Conservation (phyloP, 2,888 invertebrate genomes). For the Colletes collaris region DNA sequence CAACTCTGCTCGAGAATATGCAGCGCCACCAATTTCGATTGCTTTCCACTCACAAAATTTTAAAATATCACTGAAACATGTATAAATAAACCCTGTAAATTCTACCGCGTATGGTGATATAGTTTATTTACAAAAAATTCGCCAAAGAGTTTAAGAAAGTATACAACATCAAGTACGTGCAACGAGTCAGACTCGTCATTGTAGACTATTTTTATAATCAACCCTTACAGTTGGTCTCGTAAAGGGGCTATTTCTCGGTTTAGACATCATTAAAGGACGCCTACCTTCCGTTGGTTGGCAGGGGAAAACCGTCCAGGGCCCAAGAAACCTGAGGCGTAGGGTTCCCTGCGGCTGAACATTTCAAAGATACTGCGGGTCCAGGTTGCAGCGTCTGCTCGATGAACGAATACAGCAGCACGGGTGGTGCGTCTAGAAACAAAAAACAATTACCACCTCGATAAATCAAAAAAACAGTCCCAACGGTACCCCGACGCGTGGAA, state of each 20-base stretch:
- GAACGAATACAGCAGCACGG: conserved; percentile 89
- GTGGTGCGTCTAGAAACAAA: conserved; percentile 87
- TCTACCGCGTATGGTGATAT: no score
- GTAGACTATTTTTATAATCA: background rate
- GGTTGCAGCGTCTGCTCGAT: conserved; percentile 91
- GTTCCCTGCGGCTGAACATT: conserved; percentile 90
- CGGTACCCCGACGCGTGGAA: no score
- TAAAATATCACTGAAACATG: no score
- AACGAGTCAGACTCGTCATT: no score
- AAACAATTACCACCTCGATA: background rate
- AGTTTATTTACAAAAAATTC: no score
- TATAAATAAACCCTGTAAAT: no score
- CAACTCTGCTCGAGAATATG: no score
- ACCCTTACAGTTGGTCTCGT: background rate
- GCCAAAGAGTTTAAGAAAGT: no score
- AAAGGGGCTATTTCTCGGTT: background rate
- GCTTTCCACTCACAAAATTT: no score
- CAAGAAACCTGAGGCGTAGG: conserved; percentile 91
- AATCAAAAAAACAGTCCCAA: no score
- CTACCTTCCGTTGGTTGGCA: conserved; percentile 85
- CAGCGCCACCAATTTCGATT: no score
- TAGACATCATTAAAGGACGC: conserved; percentile 37
- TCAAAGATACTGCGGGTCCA: conserved; percentile 90
- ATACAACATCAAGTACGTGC: no score
- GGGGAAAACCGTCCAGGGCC: conserved; percentile 89